Percentiles rank a stretch among this genome's conserved stretches.
Conservation (phyloP, 2,888 invertebrate genomes). For the Lepidocyrtoides sp. region DNA sequence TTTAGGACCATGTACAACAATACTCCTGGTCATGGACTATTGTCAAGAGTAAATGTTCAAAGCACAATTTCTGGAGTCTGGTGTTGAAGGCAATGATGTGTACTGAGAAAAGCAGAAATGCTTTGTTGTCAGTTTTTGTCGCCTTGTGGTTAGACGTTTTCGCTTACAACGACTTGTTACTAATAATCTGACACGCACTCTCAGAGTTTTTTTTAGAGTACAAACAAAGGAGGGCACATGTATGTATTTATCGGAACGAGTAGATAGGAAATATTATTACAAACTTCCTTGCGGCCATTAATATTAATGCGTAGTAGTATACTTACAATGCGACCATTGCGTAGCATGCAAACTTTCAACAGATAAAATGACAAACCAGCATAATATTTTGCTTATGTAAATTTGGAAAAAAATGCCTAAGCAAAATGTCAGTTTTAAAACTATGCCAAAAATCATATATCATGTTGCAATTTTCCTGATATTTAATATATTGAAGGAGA, state of each 20-base stretch:
- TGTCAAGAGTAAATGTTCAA: too few relatives aligned
- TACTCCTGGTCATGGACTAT: too few relatives aligned
- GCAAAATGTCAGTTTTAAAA: too few relatives aligned
- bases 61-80: too few relatives aligned
- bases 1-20: too few relatives aligned
- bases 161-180: too few relatives aligned
- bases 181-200: neutral
- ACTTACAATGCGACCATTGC: neutral
- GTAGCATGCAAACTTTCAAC: neutral
- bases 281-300: conserved; percentile 7
- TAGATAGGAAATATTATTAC: neutral
- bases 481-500: neutral
- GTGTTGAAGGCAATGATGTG: too few relatives aligned
- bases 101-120: too few relatives aligned
- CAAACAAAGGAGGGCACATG: neutral
- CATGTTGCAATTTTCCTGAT: conserved; percentile 6
- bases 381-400: too few relatives aligned
- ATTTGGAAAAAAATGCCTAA: too few relatives aligned
- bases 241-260: neutral
- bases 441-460: neutral
- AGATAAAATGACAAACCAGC: too few relatives aligned
- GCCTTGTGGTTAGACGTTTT: conserved; percentile 22
- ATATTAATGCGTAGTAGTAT: neutral
- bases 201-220: neutral
- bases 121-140: conserved; percentile 30